Evolutionary conservation across 92 coral and sea anemone species (phyloP), one percentile per base, ranked within the genome.

Genomic region (Porites cylindrica): DNA sequence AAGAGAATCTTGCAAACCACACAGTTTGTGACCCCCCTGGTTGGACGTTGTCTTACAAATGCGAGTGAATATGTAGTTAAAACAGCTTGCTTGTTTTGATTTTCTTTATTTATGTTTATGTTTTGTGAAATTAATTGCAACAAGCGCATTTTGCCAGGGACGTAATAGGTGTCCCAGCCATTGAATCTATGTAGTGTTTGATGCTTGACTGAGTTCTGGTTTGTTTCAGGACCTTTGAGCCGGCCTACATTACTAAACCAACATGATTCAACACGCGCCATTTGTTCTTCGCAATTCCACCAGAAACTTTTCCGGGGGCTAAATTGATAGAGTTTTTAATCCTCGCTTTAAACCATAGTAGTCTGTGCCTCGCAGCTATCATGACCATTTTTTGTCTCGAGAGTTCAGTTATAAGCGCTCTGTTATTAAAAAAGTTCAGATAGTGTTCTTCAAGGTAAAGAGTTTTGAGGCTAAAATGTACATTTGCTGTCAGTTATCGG

Each of bases 301-400:
- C 12, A 16, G 84, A 67, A 64, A 78, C 72, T 20, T 6, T 7
- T 78, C 72, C 67, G 29, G 26, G 54, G 52, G 75, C 26, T 51
- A 21, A 80, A 80, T 52, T 80, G 54, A 79, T n/a, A 56, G 53
- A 38, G 8, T 52, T 70, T 32, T 82, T 14, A 24, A 70, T 9
- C 8, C 56, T 18, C 13, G 6, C 23, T 26, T 2, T 38, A 38
- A 38, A 38, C 47, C 47, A 51, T 16, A 82, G 66, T 10, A 19
- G 76, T 24, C 2, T 52, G 24, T 53, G 67, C 85, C 85, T 56
- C 56, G 85, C 85, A 81, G 85, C 85, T 21, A 69, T 80, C 61
- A 4, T 50, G 66, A 38, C 19, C 17, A 6, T 38, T 71, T 20
- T 43, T 56, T 71, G 19, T 17, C n/a, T 7, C 21, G 6, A 2